Evolutionary conservation across 2,888 invertebrate species (phyloP), one percentile per base, ranked within the genome.

Genomic region (Carpatolechia fugitivella): DNA sequence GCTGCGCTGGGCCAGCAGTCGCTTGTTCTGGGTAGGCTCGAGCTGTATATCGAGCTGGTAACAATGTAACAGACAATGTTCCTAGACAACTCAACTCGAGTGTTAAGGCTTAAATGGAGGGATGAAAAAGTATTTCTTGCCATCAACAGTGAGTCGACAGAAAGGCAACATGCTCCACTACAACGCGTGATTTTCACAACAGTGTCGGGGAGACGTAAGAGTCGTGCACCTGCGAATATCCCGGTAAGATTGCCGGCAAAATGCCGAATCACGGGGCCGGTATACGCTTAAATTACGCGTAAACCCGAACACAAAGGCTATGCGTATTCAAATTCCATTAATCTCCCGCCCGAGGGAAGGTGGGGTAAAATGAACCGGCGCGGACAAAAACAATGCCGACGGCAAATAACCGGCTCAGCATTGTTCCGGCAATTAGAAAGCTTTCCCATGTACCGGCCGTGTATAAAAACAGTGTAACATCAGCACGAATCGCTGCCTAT

Each of bases 391-490:
- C 89, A 90, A 90, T 89, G 89, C 87, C 88, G 84, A 80, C 81
- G 86, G 89, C 89, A 84, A 86, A 90, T 88, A 89, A 88, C 89
- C 87, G 83, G 89, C 86, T 88, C 88, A 85, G 88, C 88, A 89
- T 90, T 90, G 90, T 90, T 89, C 87, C 89, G 88, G 87, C 90
- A 90, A 90, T 90, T 90, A 90, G 90, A 90, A 89, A 90, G 90
- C 88, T 90, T 90, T 90, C 87, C 89, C 89, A 86, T 89, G 89
- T 89, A 89, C 85, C 82, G 85, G 84, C 75, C 87, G 86, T 86
- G 89, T 89, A 88, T 90, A 89, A 89, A 89, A 90, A 90, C 89
- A 88, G 80, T 85, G 88, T 86, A 87, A 86, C 88, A 88, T 87
- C 87, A 87, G 88, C 88, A 86, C 85, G 88, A 87, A 86, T 87